phyloP scores from a whole-genome alignment of 2,888 invertebrate genomes.

The Nebria brevicollis region DNA sequence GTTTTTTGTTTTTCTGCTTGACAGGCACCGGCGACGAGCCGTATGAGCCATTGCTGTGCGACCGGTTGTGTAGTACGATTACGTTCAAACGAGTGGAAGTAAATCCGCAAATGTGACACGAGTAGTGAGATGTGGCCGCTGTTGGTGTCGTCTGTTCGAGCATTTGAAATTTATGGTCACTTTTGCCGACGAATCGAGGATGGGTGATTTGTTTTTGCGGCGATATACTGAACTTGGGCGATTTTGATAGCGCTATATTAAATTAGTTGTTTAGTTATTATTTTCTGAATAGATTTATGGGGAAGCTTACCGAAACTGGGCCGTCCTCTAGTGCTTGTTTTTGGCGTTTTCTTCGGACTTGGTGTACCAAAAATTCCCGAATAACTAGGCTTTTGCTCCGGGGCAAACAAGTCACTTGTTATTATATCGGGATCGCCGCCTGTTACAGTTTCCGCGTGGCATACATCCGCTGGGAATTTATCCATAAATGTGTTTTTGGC shows the following conservation, averaged over 20 bases:
- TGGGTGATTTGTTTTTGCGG: slow-evolving; percentile 62
- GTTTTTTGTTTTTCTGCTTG: slow-evolving; percentile 53
- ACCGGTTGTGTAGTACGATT: slow-evolving; percentile 77
- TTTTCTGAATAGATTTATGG: neutral
- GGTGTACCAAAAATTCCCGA: slow-evolving; percentile 66
- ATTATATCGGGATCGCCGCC: slow-evolving; percentile 78
- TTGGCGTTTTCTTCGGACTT: slow-evolving; percentile 61
- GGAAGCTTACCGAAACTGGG: slow-evolving; percentile 22
- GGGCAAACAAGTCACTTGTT: slow-evolving; percentile 67
- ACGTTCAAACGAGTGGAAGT: slow-evolving; percentile 76
- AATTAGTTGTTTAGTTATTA: neutral
- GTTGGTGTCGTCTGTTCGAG: slow-evolving; percentile 67
- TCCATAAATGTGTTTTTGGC: slow-evolving; percentile 76
- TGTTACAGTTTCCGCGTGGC: slow-evolving; percentile 77
- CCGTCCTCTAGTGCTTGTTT: slow-evolving; percentile 51
- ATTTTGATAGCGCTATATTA: slow-evolving; percentile 49
- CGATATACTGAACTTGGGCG: slow-evolving; percentile 14
- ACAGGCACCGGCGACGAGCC: slow-evolving; percentile 50
- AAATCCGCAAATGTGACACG: slow-evolving; percentile 61
- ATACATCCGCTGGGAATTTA: slow-evolving; percentile 82
- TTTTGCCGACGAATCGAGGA: slow-evolving; percentile 62
- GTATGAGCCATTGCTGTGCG: slow-evolving; percentile 68
- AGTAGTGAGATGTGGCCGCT: slow-evolving; percentile 49
- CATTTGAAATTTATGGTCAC: slow-evolving; percentile 71
- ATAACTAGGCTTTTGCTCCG: slow-evolving; percentile 66